These are phyloP conservation scores for Clunio marinus DNA, from an alignment of 2,888 invertebrate genomes.

Conservation along the genomic window DNA sequence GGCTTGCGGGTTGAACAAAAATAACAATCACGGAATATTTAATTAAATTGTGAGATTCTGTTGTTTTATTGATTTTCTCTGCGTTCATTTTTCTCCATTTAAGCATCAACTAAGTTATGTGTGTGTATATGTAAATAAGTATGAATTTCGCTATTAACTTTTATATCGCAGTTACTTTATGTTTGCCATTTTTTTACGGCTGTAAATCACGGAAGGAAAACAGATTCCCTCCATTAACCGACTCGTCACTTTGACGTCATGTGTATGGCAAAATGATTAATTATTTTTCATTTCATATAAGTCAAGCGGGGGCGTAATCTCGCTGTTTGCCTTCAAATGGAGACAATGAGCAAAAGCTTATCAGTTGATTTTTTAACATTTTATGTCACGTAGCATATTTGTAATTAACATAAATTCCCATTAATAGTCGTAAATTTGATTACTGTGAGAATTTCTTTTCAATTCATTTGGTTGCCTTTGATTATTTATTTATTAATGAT, in stretches of 20 bases:
- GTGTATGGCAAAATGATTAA: background rate
- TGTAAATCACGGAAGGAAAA: background rate
- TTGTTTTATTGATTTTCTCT: too few relatives aligned
- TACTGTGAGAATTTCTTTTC: conserved; percentile 10
- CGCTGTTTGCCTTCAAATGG: background rate
- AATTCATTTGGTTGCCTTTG: too few relatives aligned
- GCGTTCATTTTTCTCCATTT: too few relatives aligned
- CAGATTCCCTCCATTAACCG: background rate
- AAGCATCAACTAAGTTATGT: too few relatives aligned
- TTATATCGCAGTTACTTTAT: too few relatives aligned
- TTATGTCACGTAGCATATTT: background rate
- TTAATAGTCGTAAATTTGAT: conserved; percentile 3
- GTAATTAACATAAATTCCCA: background rate
- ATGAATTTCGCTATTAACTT: too few relatives aligned
- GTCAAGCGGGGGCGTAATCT: background rate
- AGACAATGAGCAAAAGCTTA: background rate
- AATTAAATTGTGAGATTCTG: too few relatives aligned
- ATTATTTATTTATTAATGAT: too few relatives aligned
- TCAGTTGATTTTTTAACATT: too few relatives aligned
- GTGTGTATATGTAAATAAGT: too few relatives aligned
- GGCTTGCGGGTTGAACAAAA: too few relatives aligned
- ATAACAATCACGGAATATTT: too few relatives aligned
- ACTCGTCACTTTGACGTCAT: conserved; percentile 11
- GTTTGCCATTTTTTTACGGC: background rate
- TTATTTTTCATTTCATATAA: background rate